Evolutionary conservation across 2,888 invertebrate genomes (phyloP).

Genomic region (Lymantria dispar): DNA sequence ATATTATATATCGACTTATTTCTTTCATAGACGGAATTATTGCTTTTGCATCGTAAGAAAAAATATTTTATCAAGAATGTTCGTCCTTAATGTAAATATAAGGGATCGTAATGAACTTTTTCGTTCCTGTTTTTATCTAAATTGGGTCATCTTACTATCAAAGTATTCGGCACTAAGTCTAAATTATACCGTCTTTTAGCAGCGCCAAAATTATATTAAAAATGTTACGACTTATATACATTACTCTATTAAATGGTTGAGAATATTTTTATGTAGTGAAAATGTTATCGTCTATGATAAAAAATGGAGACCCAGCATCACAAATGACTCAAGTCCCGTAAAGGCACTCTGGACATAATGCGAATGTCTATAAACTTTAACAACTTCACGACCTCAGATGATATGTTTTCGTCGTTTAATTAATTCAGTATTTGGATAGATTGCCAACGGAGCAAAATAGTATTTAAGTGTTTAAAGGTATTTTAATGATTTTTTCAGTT

Average conservation of each 20-base stretch:
- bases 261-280: background rate
- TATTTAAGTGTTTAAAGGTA: too few relatives aligned
- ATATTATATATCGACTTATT: too few relatives aligned
- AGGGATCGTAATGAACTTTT: background rate
- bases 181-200: background rate
- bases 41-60: slow-evolving; percentile 14
- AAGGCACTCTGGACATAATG: too few relatives aligned
- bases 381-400: too few relatives aligned
- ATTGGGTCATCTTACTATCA: background rate
- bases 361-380: too few relatives aligned
- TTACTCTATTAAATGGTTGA: background rate
- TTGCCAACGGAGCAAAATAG: too few relatives aligned
- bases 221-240: background rate
- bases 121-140: background rate
- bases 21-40: background rate
- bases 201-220: background rate
- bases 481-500: too few relatives aligned
- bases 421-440: too few relatives aligned
- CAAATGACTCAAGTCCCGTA: too few relatives aligned
- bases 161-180: background rate
- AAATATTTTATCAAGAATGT: slow-evolving; percentile 22
- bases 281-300: too few relatives aligned
- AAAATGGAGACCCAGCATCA: too few relatives aligned
- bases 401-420: too few relatives aligned
- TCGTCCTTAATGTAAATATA: slow-evolving; percentile 4